Percentiles rank a stretch among this genome's conserved stretches.
Conservation (phyloP, 2,797 vertebrate genomes). For the Acomys russatus region DNA sequence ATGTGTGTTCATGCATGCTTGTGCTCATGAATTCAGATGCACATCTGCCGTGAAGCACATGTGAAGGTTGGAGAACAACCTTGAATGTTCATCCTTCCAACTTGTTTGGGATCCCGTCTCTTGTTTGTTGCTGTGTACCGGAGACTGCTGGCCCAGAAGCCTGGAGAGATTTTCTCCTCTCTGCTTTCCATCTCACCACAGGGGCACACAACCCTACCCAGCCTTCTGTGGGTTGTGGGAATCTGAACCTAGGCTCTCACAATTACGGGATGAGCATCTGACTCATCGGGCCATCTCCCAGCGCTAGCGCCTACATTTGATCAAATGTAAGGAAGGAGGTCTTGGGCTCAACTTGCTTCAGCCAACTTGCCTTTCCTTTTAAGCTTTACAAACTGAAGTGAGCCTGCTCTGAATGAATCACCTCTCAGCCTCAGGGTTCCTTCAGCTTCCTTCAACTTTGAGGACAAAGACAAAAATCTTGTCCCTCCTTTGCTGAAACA, state of each 20-base stretch:
- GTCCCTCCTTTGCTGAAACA: not conserved
- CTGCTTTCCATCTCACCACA: not conserved
- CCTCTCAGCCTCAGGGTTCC: not conserved
- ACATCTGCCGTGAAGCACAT: not conserved
- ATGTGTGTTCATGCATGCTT: not conserved
- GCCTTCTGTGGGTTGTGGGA: not conserved
- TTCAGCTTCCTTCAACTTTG: not conserved
- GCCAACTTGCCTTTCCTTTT: not conserved
- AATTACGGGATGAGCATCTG: too few species aligned
- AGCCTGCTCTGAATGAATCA: not conserved
- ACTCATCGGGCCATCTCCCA: not conserved
- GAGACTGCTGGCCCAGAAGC: not conserved
- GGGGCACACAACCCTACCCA: not conserved
- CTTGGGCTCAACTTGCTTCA: not conserved
- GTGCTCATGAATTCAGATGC: not conserved
- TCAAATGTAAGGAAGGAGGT: not conserved
- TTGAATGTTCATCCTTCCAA: too few species aligned
- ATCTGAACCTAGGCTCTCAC: not conserved
- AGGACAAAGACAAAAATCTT: not conserved
- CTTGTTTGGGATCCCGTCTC: not conserved
- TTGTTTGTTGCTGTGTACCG: not conserved
- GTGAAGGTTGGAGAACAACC: not conserved
- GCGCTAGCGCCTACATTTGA: not conserved
- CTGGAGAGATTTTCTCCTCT: not conserved
- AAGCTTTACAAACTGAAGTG: not conserved